A percentile compares a stretch with the other conserved stretches of the same genome.
Evolutionary conservation across 2,888 invertebrate species (phyloP).

Genomic region (Oxytorus armatus): DNA sequence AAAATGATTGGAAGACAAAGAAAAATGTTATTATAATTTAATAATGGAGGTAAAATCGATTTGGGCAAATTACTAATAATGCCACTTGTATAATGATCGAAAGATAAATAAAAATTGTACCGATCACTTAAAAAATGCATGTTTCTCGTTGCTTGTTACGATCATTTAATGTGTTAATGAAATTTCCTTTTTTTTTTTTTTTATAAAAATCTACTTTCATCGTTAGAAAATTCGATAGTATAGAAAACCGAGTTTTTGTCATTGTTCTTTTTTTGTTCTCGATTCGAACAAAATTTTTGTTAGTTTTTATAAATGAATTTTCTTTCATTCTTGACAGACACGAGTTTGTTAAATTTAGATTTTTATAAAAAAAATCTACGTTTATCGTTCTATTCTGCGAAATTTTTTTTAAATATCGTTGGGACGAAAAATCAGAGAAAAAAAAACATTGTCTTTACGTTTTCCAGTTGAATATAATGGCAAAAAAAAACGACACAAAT

Average conservation of each 20-base stretch:
- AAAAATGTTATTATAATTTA: background rate
- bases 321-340: no score
- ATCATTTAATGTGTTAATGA: constrained; percentile 4
- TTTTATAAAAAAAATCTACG: no score
- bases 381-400: no score
- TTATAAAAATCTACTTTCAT: background rate
- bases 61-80: no score
- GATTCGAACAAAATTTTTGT: background rate
- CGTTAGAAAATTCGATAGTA: background rate
- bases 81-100: no score
- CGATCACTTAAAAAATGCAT: background rate
- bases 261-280: background rate
- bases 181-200: background rate
- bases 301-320: no score
- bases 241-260: background rate
- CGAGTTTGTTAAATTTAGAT: background rate
- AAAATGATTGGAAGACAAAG: background rate
- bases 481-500: background rate
- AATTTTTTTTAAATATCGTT: background rate
- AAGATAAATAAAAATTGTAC: no score
- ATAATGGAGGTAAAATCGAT: no score
- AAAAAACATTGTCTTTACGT: background rate
- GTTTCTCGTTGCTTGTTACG: background rate
- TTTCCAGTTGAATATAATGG: background rate
- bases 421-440: background rate